Conservation (phyloP, 2,113 vertebrate species). For the Octodon degus region DNA sequence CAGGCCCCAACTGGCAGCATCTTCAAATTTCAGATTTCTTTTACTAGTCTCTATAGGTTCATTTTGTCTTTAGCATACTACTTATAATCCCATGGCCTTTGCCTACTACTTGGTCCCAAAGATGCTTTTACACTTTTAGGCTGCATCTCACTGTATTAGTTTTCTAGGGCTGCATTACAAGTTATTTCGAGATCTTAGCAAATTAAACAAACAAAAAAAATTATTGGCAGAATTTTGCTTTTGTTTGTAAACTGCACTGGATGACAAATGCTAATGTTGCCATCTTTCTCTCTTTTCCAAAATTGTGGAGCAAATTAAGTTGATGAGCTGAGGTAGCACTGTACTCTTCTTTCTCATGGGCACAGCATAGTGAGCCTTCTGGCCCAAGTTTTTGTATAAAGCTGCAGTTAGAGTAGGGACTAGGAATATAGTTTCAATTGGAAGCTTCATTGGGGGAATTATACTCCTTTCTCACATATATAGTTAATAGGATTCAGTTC, state of each 20-base stretch:
- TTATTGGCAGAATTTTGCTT: not conserved
- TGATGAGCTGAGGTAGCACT: not conserved
- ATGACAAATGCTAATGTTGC: not conserved
- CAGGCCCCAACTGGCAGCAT: not conserved
- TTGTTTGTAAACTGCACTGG: not conserved
- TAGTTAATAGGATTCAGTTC: constrained; percentile 1
- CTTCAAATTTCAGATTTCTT: not conserved
- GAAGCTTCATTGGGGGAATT: not conserved
- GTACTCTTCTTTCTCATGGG: not conserved
- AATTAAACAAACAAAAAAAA: not conserved
- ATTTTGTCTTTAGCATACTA: not conserved
- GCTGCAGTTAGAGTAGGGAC: not conserved
- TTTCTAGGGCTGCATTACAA: not conserved
- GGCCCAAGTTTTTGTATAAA: constrained; percentile 12
- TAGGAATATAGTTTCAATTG: not conserved
- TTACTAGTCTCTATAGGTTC: not conserved
- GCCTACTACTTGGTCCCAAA: not conserved
- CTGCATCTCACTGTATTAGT: not conserved
- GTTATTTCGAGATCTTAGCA: not conserved
- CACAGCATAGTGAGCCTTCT: not conserved
- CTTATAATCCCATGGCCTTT: not conserved
- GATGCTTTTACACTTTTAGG: not conserved
- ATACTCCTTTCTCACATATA: not conserved
- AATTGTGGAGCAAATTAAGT: not conserved
- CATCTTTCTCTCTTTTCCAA: not conserved